Base-by-base conservation (phyloP, 2,113 vertebrate genomes). In the Nansenia antarctica region DNA sequence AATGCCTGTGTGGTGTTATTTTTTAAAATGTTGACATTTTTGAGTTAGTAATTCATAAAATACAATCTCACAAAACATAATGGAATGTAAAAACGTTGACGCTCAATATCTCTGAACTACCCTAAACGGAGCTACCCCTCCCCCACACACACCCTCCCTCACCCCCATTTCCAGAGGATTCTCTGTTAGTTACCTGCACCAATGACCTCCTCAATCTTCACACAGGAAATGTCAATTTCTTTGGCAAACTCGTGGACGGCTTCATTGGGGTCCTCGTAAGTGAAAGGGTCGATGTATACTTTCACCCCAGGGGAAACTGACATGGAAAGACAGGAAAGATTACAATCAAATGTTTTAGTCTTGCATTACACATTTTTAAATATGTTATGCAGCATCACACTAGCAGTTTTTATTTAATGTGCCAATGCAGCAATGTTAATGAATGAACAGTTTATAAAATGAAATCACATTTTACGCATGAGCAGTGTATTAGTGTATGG, bases 131-230 rank as follows among this genome's bases (percentile, higher is more conserved):
- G n/a, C n/a, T n/a, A n/a, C n/a, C 45, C 62, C 68, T 42, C 49
- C 14, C 70, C 76, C 58, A n/a, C 62, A 65, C 74, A 70, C 67
- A 69, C 60, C 76, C 73, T 54, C 30, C 24, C 2, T 3, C n/a
- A 49, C 18, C 45, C n/a, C n/a, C 45, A 20, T 4, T 71, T 72
- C 27, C 42, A 35, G 6, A 72, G 1, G 14, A 66, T 18, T 61
- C 27, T 9, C 15, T 26, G 22, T 55, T 61, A 90, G 90, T 94
- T 91, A 94, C 98, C 98, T 91, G 98, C 96, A 75, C 98, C 98
- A 22, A 99, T 99, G 84, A 99, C 98, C 86, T 99, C 97, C 87
- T 99, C 98, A 0, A 99, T 99, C 88, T 99, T 99, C 84, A 99
- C 96, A 0, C 96, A 99, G 57, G 98, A 99, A 82, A 99, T 98